A percentile compares a stretch with the other conserved stretches of the same genome.
These are phyloP conservation scores for Odontomachus brunneus DNA, from an alignment of 1,140 invertebrate genomes.

Conservation along the genomic window DNA sequence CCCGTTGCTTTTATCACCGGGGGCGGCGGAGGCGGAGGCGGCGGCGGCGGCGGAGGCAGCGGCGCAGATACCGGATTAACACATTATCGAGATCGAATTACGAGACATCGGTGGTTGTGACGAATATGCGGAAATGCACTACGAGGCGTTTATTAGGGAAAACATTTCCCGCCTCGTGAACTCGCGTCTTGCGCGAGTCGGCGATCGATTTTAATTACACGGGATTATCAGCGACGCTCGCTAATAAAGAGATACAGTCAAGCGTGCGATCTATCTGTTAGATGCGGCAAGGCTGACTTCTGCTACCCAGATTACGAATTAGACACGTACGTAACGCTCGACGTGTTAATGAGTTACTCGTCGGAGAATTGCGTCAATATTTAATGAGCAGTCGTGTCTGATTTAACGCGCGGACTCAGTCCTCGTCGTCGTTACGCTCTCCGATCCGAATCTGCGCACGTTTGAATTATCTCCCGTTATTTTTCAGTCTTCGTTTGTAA, in stretches of 20 bases:
- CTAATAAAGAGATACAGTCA: background rate
- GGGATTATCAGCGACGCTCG: background rate
- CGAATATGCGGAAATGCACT: background rate
- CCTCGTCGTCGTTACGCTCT: background rate
- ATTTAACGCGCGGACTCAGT: background rate
- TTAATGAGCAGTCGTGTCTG: background rate
- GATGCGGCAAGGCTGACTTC: background rate
- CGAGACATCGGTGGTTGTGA: background rate
- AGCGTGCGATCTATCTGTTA: background rate
- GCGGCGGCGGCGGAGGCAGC: background rate
- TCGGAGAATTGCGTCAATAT: background rate
- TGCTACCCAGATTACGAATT: background rate
- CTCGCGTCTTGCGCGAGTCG: background rate
- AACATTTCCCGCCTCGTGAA: background rate
- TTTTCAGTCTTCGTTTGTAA: background rate
- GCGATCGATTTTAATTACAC: background rate
- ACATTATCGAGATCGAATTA: slow-evolving; percentile 48
- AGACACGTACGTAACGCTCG: background rate
- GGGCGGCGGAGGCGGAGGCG: too few relatives aligned
- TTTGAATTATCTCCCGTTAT: background rate
- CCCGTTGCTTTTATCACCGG: slow-evolving; percentile 32
- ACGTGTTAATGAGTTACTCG: background rate
- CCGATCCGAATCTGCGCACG: background rate
- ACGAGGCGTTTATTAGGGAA: slow-evolving; percentile 6
- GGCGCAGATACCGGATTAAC: slow-evolving; percentile 32